These are phyloP conservation scores for Pica pica DNA, from an alignment of 2,113 vertebrate genomes.

Conservation along the genomic window DNA sequence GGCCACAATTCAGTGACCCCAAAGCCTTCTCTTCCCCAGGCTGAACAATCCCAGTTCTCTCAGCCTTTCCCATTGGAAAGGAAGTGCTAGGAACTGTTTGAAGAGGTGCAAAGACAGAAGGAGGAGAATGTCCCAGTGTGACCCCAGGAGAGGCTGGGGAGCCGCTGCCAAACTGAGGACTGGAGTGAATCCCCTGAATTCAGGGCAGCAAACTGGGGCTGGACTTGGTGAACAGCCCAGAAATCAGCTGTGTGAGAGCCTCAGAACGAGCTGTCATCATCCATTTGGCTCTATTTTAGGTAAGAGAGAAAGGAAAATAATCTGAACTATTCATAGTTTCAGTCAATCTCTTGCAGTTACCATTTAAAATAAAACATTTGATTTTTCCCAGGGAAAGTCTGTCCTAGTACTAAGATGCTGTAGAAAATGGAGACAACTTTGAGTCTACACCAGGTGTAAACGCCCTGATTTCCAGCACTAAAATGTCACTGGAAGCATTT, in stretches of 20 bases:
- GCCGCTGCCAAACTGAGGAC: not conserved
- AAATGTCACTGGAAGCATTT: constrained; percentile 21
- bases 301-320: not conserved
- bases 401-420: not conserved
- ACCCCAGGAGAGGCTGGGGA: not conserved
- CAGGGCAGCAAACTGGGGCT: not conserved
- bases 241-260: not conserved
- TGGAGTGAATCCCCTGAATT: not conserved
- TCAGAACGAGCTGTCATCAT: not conserved
- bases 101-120: not conserved
- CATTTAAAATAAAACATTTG: not conserved
- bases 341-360: not conserved
- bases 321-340: not conserved
- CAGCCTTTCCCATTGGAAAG: not conserved
- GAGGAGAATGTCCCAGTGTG: not conserved
- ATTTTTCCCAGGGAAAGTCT: not conserved
- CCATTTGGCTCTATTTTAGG: not conserved
- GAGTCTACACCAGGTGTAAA: not conserved
- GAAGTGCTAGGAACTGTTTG: not conserved
- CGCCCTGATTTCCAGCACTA: not conserved
- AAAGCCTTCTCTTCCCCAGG: not conserved
- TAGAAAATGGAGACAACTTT: not conserved
- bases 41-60: not conserved
- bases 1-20: not conserved
- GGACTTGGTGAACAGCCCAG: not conserved